Percentiles rank a stretch among this genome's conserved stretches.
Evolutionary conservation across 2,113 vertebrate genomes (phyloP).

Genomic region (Lethenteron reissneri): DNA sequence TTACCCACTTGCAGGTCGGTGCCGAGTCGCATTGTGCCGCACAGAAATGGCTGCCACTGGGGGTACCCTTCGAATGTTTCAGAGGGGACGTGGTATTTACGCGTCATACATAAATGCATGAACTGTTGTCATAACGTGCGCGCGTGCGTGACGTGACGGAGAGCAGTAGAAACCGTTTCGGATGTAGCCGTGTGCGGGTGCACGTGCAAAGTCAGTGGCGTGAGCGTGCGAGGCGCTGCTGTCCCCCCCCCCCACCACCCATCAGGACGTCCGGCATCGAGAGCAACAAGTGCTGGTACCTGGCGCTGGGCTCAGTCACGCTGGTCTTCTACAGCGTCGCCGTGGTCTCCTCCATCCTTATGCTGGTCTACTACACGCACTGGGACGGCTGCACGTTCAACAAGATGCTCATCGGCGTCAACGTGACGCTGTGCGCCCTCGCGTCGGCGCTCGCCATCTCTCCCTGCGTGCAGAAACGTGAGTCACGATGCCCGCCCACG

Average conservation of each 20-base stretch:
- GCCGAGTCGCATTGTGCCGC: too few species aligned
- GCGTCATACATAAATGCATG: too few species aligned
- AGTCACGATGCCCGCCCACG: conserved; percentile 17
- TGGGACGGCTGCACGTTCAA: conserved; percentile 46
- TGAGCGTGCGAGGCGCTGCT: neutral
- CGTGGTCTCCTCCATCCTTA: conserved; percentile 43
- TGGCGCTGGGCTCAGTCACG: conserved; percentile 49
- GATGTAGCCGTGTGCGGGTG: too few species aligned
- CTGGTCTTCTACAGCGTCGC: conserved; percentile 53
- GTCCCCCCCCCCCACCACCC: conserved; percentile 8
- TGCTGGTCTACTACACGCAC: conserved; percentile 57
- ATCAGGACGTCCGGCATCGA: conserved; percentile 53
- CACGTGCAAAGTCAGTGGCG: too few species aligned
- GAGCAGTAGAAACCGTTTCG: too few species aligned
- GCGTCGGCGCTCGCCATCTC: conserved; percentile 63
- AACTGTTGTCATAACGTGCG: too few species aligned
- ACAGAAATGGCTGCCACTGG: too few species aligned
- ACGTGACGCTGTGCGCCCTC: conserved; percentile 52
- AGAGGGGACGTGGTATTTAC: too few species aligned
- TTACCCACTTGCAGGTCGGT: too few species aligned
- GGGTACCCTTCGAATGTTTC: too few species aligned
- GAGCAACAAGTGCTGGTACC: conserved; percentile 63
- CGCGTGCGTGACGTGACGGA: too few species aligned
- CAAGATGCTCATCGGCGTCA: conserved; percentile 65
- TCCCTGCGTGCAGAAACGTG: conserved; percentile 62